Percentiles rank a stretch among this genome's conserved stretches.
phyloP scores from a whole-genome alignment of 2,888 invertebrate species.

The Drosophila mettleri region DNA sequence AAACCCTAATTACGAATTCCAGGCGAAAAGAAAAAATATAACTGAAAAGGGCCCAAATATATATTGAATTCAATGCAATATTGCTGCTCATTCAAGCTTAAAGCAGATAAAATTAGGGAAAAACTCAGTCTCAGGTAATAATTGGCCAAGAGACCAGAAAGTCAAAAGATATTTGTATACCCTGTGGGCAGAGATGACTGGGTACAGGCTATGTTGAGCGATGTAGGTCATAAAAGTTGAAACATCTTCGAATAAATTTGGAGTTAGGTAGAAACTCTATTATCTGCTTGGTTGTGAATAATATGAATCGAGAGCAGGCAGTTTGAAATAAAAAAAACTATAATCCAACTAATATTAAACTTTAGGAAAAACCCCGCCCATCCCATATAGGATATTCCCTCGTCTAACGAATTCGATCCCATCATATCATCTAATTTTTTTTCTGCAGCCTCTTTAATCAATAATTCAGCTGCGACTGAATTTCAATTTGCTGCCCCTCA shows the following conservation, averaged over 20 bases:
- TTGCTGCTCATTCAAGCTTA: conserved; percentile 42
- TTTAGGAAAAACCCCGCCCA: no score
- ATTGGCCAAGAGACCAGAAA: conserved; percentile 30
- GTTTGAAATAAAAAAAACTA: background rate
- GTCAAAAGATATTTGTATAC: conserved; percentile 21
- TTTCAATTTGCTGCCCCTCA: conserved; percentile 40
- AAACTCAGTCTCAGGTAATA: conserved; percentile 46
- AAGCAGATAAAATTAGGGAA: conserved; percentile 51
- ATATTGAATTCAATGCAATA: conserved; percentile 30
- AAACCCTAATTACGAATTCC: conserved; percentile 66
- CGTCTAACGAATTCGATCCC: background rate
- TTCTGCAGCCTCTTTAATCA: conserved; percentile 55
- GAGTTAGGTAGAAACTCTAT: background rate
- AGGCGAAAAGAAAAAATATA: conserved; percentile 10
- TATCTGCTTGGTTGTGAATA: background rate
- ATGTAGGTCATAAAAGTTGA: background rate
- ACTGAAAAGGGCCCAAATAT: conserved; percentile 40
- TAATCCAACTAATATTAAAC: background rate
- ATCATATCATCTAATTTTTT: background rate
- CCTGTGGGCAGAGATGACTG: background rate
- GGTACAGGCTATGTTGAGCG: background rate
- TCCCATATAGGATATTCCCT: background rate
- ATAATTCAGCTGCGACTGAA: conserved; percentile 66
- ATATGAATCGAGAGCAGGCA: background rate
- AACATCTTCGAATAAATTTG: background rate